Evolutionary conservation across 2,113 vertebrate genomes (phyloP).

Genomic region (Agapornis roseicollis): DNA sequence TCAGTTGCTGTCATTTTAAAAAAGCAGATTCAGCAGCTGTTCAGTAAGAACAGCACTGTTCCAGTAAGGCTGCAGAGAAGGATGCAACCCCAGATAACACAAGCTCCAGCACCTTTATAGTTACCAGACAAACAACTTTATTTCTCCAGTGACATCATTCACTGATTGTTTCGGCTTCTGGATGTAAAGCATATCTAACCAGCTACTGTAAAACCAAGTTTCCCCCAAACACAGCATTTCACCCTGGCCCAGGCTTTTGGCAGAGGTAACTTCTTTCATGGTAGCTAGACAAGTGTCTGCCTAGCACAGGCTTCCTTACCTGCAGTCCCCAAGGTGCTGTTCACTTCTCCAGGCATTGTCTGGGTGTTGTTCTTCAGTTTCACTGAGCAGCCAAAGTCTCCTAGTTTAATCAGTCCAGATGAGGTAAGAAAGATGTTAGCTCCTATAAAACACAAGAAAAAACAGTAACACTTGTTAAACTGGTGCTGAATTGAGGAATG

Average conservation of each 20-base stretch:
- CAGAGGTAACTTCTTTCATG: neutral
- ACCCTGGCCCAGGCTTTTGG: neutral
- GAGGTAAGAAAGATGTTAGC: slow-evolving; percentile 99
- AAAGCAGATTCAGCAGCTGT: neutral
- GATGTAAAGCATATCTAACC: neutral
- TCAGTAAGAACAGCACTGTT: neutral
- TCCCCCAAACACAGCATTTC: neutral
- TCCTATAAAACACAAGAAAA: slow-evolving; percentile 72
- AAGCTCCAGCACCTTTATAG: neutral
- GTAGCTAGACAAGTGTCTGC: neutral
- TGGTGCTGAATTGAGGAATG: neutral
- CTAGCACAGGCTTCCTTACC: slow-evolving; percentile 71
- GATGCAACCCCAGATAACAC: neutral
- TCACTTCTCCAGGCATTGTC: slow-evolving; percentile 99
- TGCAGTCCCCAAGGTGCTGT: slow-evolving; percentile 97
- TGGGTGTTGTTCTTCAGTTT: slow-evolving; percentile 97
- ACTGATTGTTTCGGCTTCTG: neutral
- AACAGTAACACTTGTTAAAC: neutral
- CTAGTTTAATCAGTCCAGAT: slow-evolving; percentile 93
- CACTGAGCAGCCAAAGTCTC: slow-evolving; percentile 97
- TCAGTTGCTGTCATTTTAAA: neutral
- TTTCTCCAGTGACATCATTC: neutral
- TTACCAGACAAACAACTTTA: neutral
- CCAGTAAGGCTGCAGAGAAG: neutral
- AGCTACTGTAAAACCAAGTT: neutral